phyloP scores from a whole-genome alignment of 2,797 vertebrate species.

The Cryptoprocta ferox region DNA sequence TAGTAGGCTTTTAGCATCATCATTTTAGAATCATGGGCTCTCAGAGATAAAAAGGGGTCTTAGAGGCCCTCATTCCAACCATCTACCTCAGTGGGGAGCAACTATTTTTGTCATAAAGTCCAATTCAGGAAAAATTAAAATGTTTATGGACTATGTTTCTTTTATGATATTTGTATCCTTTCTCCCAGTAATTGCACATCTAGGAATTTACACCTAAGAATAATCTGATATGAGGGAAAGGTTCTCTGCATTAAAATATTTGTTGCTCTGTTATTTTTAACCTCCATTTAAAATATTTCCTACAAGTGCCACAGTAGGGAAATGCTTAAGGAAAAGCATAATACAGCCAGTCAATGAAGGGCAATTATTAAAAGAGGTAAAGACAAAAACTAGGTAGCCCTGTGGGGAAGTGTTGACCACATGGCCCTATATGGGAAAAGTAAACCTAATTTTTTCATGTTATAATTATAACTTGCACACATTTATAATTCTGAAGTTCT shows the following conservation, averaged over 20 bases:
- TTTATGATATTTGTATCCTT: conserved; percentile 56
- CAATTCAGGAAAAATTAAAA: conserved; percentile 67
- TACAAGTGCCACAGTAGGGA: background rate
- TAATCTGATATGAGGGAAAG: conserved; percentile 9
- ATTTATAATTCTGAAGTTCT: background rate
- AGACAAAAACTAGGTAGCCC: background rate
- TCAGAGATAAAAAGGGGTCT: background rate
- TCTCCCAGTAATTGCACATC: conserved; percentile 39
- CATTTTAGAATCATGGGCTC: background rate
- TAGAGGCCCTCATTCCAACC: background rate
- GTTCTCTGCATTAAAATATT: background rate
- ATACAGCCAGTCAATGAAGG: background rate
- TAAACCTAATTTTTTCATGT: background rate
- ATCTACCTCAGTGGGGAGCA: conserved; percentile 33
- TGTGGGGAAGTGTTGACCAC: background rate
- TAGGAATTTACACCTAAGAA: conserved; percentile 51
- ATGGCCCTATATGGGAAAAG: background rate
- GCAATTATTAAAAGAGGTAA: background rate
- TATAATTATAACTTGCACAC: background rate
- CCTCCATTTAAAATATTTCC: conserved; percentile 61
- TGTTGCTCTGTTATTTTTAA: conserved; percentile 61
- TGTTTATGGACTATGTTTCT: conserved; percentile 48
- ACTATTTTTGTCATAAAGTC: conserved; percentile 43
- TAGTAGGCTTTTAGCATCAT: background rate
- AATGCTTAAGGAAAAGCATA: conserved; percentile 5